These are phyloP conservation scores for Alcedo atthis DNA, from an alignment of 2,797 vertebrate species.

Conservation along the genomic window DNA sequence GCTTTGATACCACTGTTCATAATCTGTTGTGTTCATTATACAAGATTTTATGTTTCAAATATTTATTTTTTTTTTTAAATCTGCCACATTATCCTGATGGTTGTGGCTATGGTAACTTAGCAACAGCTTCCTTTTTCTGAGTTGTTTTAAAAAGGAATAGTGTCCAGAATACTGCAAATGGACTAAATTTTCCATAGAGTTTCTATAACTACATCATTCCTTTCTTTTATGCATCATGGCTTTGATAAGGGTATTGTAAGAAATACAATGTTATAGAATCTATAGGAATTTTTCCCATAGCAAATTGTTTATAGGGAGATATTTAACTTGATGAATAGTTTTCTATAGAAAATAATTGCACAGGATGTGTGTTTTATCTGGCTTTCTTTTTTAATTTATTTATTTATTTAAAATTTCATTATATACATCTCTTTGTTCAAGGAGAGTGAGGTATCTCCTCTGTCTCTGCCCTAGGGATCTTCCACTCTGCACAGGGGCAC, in stretches of 20 bases:
- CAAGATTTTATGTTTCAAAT: background rate
- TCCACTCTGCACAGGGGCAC: background rate
- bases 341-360: background rate
- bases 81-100: background rate
- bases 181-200: background rate
- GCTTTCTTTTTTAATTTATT: background rate
- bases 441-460: background rate
- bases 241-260: background rate
- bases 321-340: background rate
- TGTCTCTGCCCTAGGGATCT: background rate
- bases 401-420: too few species aligned
- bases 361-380: background rate
- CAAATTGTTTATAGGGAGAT: background rate
- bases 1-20: background rate
- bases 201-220: background rate
- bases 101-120: conserved; percentile 17
- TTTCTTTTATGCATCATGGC: background rate
- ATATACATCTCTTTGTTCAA: background rate
- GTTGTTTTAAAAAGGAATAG: background rate
- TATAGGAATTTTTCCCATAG: background rate
- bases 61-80: too few species aligned
- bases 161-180: conserved; percentile 11
- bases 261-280: background rate
- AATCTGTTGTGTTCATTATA: background rate
- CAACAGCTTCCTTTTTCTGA: background rate